phyloP scores from a whole-genome alignment of 1,140 invertebrate species.

The Sitodiplosis mosellana region DNA sequence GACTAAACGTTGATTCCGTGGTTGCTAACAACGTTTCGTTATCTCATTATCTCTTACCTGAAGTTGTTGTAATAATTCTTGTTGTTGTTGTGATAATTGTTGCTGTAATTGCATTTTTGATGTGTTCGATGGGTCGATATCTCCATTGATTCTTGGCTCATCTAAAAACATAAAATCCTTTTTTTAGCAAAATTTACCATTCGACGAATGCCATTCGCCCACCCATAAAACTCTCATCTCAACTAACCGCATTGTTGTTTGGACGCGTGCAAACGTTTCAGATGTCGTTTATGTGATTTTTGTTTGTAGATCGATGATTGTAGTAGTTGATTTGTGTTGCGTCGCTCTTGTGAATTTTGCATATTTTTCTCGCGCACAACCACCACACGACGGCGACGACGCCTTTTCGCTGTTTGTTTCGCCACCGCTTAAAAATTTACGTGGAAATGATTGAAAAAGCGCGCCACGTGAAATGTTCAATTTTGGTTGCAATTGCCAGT shows the following conservation, averaged over 20 bases:
- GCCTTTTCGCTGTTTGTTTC: not conserved
- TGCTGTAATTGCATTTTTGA: slow-evolving; percentile 7
- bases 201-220: too few species aligned
- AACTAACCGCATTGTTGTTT: not conserved
- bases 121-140: not conserved
- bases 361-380: slow-evolving; percentile 1
- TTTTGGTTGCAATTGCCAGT: too few species aligned
- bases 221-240: too few species aligned
- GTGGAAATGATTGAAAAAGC: too few species aligned
- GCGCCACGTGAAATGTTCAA: too few species aligned
- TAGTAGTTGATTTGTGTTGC: not conserved
- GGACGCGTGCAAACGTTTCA: not conserved
- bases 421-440: too few species aligned
- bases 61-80: slow-evolving; percentile 7
- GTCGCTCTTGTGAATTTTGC: slow-evolving; percentile 1
- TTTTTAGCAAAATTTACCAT: not conserved
- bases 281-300: not conserved
- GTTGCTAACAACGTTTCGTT: too few species aligned
- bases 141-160: too few species aligned
- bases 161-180: not conserved
- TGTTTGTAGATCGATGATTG: not conserved
- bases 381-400: not conserved
- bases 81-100: slow-evolving; percentile 7
- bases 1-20: too few species aligned
- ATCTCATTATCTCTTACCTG: too few species aligned